A percentile compares a stretch with the other conserved stretches of the same genome.
phyloP scores from a whole-genome alignment of 2,888 invertebrate species.

The Synergus gifuensis region DNA sequence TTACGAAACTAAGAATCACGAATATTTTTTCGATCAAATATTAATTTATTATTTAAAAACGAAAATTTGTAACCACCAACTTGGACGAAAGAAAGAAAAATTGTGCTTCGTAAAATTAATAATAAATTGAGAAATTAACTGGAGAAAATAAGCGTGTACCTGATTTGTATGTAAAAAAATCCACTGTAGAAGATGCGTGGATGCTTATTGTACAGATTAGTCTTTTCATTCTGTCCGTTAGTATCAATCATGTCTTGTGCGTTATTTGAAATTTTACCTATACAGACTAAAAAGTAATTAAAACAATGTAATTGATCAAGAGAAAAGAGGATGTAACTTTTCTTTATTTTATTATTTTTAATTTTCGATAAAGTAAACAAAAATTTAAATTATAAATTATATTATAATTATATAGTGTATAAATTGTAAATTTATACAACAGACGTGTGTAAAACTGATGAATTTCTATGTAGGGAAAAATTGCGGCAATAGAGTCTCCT shows the following conservation, averaged over 20 bases:
- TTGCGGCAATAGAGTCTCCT: constrained; percentile 38
- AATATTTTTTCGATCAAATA: constrained; percentile 67
- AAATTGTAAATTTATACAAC: not conserved
- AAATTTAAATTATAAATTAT: too few relatives aligned
- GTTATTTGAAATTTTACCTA: not conserved
- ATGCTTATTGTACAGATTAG: constrained; percentile 61
- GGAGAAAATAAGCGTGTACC: constrained; percentile 67
- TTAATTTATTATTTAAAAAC: constrained; percentile 62
- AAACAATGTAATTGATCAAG: constrained; percentile 17
- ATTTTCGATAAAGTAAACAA: not conserved
- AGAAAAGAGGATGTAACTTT: not conserved
- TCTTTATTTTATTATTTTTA: not conserved
- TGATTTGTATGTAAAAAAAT: constrained; percentile 72
- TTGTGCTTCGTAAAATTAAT: constrained; percentile 44
- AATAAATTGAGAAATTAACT: constrained; percentile 45
- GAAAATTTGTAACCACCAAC: constrained; percentile 55
- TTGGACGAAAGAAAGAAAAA: constrained; percentile 32
- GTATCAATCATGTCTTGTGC: not conserved
- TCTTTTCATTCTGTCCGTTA: constrained; percentile 21
- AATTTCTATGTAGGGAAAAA: constrained; percentile 28
- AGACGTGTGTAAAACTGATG: constrained; percentile 14
- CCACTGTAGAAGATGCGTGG: constrained; percentile 60
- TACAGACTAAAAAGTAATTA: constrained; percentile 29
- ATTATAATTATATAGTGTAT: too few relatives aligned
- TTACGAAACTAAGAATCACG: constrained; percentile 66